Conservation (phyloP, 2,797 vertebrate species). For the Tarsius wallacei region DNA sequence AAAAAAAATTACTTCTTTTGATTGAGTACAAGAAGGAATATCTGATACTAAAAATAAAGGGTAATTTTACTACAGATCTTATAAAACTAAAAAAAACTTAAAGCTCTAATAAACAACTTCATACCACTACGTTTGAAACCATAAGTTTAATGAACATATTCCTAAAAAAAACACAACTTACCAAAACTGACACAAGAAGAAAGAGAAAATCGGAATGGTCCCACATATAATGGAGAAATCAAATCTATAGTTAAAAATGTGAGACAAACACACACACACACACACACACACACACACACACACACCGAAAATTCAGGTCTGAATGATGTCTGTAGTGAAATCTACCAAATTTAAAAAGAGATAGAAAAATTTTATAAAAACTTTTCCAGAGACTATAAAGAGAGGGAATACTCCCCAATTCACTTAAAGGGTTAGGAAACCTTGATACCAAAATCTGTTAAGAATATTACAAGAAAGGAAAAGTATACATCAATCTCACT, state of each 20-base stretch:
- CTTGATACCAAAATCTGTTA: not conserved
- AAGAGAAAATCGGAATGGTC: not conserved
- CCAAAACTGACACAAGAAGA: slow-evolving; percentile 14
- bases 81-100: not conserved
- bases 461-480: not conserved
- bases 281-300: not conserved
- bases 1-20: not conserved
- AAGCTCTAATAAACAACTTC: not conserved
- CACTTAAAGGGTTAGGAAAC: not conserved
- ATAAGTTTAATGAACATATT: not conserved
- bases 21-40: not conserved
- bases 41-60: slow-evolving; percentile 7
- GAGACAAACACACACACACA: not conserved
- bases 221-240: not conserved
- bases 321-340: not conserved
- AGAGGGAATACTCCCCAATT: not conserved
- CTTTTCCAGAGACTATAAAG: not conserved
- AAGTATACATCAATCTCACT: slow-evolving; percentile 7
- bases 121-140: not conserved
- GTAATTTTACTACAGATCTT: not conserved
- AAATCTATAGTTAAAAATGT: not conserved
- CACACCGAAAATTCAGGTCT: not conserved
- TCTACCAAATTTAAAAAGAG: not conserved
- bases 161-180: not conserved
- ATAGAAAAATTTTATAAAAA: slow-evolving; percentile 35